Percentiles rank a stretch among this genome's conserved stretches.
These are phyloP conservation scores for Pedicia rivosa DNA, from an alignment of 2,888 invertebrate genomes.

Conservation along the genomic window DNA sequence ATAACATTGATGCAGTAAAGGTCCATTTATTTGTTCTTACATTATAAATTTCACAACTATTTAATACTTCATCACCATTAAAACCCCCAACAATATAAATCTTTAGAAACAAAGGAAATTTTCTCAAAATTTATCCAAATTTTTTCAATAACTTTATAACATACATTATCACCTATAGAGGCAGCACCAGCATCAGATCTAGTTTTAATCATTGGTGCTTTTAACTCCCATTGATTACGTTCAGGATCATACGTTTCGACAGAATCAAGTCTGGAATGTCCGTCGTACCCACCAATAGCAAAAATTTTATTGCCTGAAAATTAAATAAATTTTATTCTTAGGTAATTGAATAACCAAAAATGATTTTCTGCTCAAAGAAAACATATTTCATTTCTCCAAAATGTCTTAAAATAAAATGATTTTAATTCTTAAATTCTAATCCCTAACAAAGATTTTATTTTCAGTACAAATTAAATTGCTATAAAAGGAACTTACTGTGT, in stretches of 20 bases:
- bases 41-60: constrained; percentile 60
- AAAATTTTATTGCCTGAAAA: constrained; percentile 49
- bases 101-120: constrained; percentile 19
- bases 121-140: not conserved
- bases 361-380: too few species aligned
- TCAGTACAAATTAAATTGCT: not conserved
- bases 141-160: not conserved
- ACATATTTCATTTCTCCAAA: not conserved
- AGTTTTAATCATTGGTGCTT: constrained; percentile 56
- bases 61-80: constrained; percentile 59
- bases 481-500: constrained; percentile 33
- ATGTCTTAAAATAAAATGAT: too few species aligned
- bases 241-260: constrained; percentile 65
- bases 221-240: constrained; percentile 62
- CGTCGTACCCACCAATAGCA: constrained; percentile 73
- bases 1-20: constrained; percentile 49
- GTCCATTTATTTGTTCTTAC: constrained; percentile 55
- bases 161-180: constrained; percentile 44
- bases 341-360: too few species aligned
- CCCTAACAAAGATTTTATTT: too few species aligned
- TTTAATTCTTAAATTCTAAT: not conserved
- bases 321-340: not conserved
- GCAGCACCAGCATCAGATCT: constrained; percentile 68
- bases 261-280: constrained; percentile 54
- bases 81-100: constrained; percentile 69